Conservation (phyloP, 2,888 invertebrate species). For the Hydraecia micacea region DNA sequence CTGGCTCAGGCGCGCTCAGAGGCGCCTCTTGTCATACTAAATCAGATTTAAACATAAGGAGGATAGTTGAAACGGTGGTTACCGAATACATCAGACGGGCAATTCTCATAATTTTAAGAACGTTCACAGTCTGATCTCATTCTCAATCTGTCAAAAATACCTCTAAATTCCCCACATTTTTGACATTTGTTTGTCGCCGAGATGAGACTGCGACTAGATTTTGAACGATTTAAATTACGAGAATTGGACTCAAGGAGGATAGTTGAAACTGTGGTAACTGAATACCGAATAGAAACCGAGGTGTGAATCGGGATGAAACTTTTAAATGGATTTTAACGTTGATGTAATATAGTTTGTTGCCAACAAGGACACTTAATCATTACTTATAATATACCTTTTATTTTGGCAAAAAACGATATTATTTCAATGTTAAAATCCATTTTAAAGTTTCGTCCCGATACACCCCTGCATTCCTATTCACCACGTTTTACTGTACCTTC, state of each 20-base stretch:
- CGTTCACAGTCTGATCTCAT: too few species aligned
- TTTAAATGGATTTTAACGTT: too few species aligned
- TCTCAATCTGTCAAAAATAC: neutral
- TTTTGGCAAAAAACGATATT: too few species aligned
- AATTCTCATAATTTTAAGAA: too few species aligned
- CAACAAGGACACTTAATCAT: too few species aligned
- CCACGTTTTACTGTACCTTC: too few species aligned
- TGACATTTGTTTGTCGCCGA: neutral
- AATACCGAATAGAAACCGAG: neutral
- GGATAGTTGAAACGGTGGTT: neutral
- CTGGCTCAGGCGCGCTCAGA: slow-evolving; percentile 7
- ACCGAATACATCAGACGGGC: neutral
- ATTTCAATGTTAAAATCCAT: too few species aligned
- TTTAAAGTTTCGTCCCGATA: too few species aligned
- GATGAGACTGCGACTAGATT: neutral
- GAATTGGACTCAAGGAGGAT: neutral
- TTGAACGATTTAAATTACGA: neutral
- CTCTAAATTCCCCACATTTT: neutral
- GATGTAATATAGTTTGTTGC: too few species aligned
- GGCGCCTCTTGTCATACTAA: slow-evolving; percentile 46
- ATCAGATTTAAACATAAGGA: slow-evolving; percentile 18
- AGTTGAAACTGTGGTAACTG: neutral
- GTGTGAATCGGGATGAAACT: too few species aligned
- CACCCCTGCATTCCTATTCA: too few species aligned
- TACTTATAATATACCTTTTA: too few species aligned